phyloP scores from a whole-genome alignment of 2,797 vertebrate genomes.

The Argyrosomus regius region DNA sequence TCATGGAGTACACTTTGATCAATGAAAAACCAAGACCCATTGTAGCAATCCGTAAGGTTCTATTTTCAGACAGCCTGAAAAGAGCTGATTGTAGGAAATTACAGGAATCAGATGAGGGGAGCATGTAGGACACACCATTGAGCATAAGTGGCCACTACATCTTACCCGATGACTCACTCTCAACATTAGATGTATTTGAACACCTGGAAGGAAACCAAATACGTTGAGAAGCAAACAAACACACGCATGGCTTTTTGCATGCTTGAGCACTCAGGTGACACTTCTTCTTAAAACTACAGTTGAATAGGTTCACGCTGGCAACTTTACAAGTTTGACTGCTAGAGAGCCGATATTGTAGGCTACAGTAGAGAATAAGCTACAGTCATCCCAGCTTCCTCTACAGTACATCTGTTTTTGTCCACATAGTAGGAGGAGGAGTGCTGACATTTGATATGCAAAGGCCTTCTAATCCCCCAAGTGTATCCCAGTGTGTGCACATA shows the following conservation, averaged over 20 bases:
- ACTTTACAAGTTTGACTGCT: slow-evolving; percentile 29
- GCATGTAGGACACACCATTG: slow-evolving; percentile 18
- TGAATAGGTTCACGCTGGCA: slow-evolving; percentile 17
- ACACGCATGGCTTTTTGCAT: not conserved
- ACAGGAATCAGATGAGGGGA: slow-evolving; percentile 36
- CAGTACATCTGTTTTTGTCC: slow-evolving; percentile 70
- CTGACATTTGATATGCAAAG: slow-evolving; percentile 79
- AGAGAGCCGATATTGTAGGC: slow-evolving; percentile 44
- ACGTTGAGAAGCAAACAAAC: not conserved
- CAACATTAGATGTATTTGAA: slow-evolving; percentile 24
- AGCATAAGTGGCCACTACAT: slow-evolving; percentile 17
- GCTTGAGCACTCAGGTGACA: slow-evolving; percentile 16
- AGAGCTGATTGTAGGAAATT: slow-evolving; percentile 60
- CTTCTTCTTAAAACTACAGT: slow-evolving; percentile 4
- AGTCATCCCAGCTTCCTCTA: slow-evolving; percentile 44
- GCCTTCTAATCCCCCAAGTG: slow-evolving; percentile 64
- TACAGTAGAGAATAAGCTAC: slow-evolving; percentile 37
- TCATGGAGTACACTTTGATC: slow-evolving; percentile 10
- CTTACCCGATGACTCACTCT: slow-evolving; percentile 48
- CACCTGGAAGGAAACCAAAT: slow-evolving; percentile 37
- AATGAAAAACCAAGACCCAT: slow-evolving; percentile 26
- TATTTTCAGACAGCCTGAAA: slow-evolving; percentile 42
- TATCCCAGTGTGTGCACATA: slow-evolving; percentile 49
- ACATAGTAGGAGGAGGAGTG: slow-evolving; percentile 71
- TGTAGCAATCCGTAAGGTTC: slow-evolving; percentile 4